Evolutionary conservation across 64 coral and sea anemone species (phyloP), one percentile per base, ranked within the genome.

Genomic region (Cladopsammia gracilis): DNA sequence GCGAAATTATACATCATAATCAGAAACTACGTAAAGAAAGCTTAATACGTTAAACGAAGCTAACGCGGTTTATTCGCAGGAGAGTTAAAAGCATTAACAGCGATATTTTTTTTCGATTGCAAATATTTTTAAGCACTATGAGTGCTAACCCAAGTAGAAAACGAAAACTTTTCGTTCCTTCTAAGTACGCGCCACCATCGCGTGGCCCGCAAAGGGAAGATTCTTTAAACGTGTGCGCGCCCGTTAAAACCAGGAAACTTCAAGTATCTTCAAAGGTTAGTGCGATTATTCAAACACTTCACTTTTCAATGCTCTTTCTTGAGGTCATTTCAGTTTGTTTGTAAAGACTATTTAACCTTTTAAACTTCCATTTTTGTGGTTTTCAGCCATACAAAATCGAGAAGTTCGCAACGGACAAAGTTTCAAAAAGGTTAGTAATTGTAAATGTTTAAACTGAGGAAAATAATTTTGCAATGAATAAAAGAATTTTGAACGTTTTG

Each of bases 131-230:
- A 65, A 51, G 18, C 20, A 48, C 48, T 22, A 84, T 84, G 80
- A 51, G 45, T 84, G 43, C 20, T 49, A 8, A 52, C 5, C 46
- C 46, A 68, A 84, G 45, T n/a, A 64, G 80, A 51, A 84, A 84
- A 50, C 42, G 80, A 68, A 84, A 12, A 84, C 62, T 67, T 84
- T 67, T 44, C 45, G 80, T 84, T 67, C 47, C 44, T 42, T 46
- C 11, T 43, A 15, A 44, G 44, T 34, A 9, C 62, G 20, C 80
- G 62, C 80, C 64, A 84, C 68, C 61, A 25, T 84, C 62, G 20
- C 60, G 80, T 67, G 80, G 62, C 44, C 45, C 9, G 46, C 61
- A 67, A 24, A 47, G 67, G 19, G 62, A 22, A 67, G 34, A 34
- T 34, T 34, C 34, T 34, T 34, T 34, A 34, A 23, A 48, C 7